A percentile compares a stretch with the other conserved stretches of the same genome.
Conservation (phyloP, 2,113 vertebrate species). For the Phyllostomus discolor region DNA sequence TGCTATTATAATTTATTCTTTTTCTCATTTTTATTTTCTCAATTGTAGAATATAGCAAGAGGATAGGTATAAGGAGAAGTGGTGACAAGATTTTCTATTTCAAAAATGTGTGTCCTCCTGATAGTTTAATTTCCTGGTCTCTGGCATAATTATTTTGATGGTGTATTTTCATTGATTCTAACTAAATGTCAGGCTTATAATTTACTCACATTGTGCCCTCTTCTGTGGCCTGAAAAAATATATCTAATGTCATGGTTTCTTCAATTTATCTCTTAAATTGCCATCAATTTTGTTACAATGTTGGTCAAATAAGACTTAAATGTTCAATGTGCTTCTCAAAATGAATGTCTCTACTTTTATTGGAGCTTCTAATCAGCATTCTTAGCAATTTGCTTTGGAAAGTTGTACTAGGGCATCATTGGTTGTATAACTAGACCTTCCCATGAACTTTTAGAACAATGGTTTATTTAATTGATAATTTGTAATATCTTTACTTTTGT, state of each 20-base stretch:
- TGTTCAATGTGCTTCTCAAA: not conserved
- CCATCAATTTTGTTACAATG: not conserved
- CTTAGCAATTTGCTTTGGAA: not conserved
- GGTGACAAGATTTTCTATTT: conserved; percentile 26
- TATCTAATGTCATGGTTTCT: not conserved
- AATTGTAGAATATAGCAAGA: not conserved
- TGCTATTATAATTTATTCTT: not conserved
- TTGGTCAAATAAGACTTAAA: not conserved
- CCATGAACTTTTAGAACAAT: not conserved
- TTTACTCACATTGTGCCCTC: conserved; percentile 22
- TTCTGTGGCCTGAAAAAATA: not conserved
- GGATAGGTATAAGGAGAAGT: not conserved
- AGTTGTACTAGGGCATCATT: not conserved
- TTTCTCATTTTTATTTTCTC: not conserved
- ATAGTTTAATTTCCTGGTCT: conserved; percentile 60
- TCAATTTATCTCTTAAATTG: not conserved
- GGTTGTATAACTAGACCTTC: not conserved
- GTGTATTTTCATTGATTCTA: conserved; percentile 46
- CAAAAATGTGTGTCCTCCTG: conserved; percentile 25
- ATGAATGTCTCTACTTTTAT: not conserved
- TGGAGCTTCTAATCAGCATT: not conserved
- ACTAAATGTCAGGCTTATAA: conserved; percentile 37
- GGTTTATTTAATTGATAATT: not conserved
- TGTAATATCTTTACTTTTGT: not conserved
- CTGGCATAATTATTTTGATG: conserved; percentile 7